Base-by-base conservation (phyloP, 2,888 invertebrate genomes). In the Hirtodrosophila trivittata region DNA sequence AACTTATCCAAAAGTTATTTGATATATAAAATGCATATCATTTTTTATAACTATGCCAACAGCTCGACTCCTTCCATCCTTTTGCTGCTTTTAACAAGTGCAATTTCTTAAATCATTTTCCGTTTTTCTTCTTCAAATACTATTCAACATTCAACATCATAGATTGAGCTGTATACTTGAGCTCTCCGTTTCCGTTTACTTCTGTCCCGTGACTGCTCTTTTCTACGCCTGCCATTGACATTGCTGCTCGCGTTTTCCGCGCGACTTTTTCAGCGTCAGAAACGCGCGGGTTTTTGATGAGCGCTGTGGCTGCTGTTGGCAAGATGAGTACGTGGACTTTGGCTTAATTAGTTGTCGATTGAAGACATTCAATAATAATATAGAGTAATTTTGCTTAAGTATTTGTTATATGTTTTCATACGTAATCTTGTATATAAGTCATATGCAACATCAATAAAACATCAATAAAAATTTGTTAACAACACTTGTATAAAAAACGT, bases 401-500 rank as follows among this genome's bases (percentile, higher is more conserved):
- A 7, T 46, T 28, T 54, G 18, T 65, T 43, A 18, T 42, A 51
- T 28, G 45, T 46, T 32, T 14, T 21, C 18, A 21, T 21, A 21
- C 18, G 18, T 21, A 3, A 3, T 21, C 18, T 21, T 43, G 58
- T 77, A 46, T 77, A 75, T 74, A 65, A 62, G 52, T 82, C 76
- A 59, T 57, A 67, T 75, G 77, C 74, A 80, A 80, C 86, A 86
- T 83, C 66, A 80, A 80, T 83, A 77, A 86, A 81, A 86, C 78
- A 75, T 81, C 67, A 81, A 82, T 82, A 87, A 69, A 86, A 88
- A 87, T 74, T 57, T 76, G 63, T 67, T 77, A 84, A 81, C 70
- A 86, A 86, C 75, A 87, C 74, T 75, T 78, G 84, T 86, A 87
- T 88, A 86, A 88, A 21, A 86, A 86, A 75, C 87, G 77, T 86